Evolutionary conservation across 2,113 vertebrate species (phyloP).

Genomic region (Trogon melanurus): DNA sequence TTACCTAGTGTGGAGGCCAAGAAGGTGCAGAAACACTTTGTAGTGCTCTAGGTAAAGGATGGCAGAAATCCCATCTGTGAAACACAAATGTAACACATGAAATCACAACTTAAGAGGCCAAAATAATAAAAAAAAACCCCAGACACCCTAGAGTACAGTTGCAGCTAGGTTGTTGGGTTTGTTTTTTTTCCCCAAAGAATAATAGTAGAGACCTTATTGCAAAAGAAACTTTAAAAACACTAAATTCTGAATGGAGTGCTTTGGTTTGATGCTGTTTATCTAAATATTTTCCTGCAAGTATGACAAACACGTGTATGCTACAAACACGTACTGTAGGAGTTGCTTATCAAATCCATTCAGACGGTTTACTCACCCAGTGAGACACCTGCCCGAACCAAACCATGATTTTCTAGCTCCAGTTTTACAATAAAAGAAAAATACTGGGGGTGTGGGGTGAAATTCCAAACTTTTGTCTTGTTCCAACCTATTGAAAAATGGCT

Average conservation of each 20-base stretch:
- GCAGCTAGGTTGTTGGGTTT: neutral
- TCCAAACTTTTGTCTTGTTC: neutral
- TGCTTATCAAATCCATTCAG: neutral
- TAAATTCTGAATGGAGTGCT: neutral
- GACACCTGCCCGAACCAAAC: neutral
- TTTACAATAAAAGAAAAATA: neutral
- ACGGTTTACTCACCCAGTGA: neutral
- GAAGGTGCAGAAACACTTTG: neutral
- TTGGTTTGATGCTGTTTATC: neutral
- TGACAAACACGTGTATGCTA: rapidly evolving
- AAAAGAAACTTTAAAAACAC: neutral
- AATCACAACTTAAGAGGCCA: neutral
- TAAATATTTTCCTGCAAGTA: neutral
- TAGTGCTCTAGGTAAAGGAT: neutral
- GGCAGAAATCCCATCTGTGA: neutral
- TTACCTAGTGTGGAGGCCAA: neutral
- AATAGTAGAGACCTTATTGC: neutral
- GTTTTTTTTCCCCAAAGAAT: neutral
- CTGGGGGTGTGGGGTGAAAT: neutral
- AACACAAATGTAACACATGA: neutral
- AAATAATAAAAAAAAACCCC: neutral
- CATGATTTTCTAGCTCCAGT: neutral
- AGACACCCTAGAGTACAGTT: no score
- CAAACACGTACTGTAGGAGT: neutral
- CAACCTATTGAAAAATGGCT: neutral